These are phyloP conservation scores for Danaus plexippus DNA, from an alignment of 1,140 invertebrate species.

Conservation along the genomic window DNA sequence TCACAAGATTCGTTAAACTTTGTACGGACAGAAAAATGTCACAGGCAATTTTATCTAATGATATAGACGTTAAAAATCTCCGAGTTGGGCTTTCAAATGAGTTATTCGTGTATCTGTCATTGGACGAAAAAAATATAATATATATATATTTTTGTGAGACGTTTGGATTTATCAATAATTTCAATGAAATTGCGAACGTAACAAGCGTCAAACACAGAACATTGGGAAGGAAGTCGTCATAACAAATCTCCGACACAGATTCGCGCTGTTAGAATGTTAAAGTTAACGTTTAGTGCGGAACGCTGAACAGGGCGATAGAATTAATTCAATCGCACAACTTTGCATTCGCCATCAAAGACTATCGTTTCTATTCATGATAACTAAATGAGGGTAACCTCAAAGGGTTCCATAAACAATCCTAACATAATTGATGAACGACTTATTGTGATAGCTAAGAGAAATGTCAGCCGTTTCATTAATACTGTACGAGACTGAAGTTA, in stretches of 20 bases:
- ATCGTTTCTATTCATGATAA: slow-evolving; percentile 54
- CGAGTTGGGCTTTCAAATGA: no score
- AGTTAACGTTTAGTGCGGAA: slow-evolving; percentile 50
- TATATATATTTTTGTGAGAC: background rate
- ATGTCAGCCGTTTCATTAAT: no score
- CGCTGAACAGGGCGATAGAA: slow-evolving; percentile 59
- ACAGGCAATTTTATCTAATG: no score
- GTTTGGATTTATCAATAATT: no score
- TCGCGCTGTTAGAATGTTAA: slow-evolving; percentile 39
- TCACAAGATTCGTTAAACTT: no score
- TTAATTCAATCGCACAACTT: slow-evolving; percentile 65
- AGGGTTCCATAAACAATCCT: slow-evolving; percentile 46
- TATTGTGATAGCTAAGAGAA: slow-evolving; percentile 6
- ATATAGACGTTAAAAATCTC: no score
- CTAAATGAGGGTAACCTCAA: slow-evolving; percentile 52
- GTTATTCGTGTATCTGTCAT: slow-evolving; percentile 1
- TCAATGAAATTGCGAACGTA: no score
- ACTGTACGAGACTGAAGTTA: no score
- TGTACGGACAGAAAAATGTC: no score
- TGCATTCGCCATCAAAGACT: slow-evolving; percentile 51
- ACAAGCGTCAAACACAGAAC: slow-evolving; percentile 9
- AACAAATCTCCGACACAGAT: slow-evolving; percentile 33
- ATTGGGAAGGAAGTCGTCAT: slow-evolving; percentile 24
- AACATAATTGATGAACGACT: slow-evolving; percentile 45
- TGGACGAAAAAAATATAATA: background rate